Evolutionary conservation across 1,140 invertebrate genomes (phyloP).

Genomic region (Nixonia krombeini): DNA sequence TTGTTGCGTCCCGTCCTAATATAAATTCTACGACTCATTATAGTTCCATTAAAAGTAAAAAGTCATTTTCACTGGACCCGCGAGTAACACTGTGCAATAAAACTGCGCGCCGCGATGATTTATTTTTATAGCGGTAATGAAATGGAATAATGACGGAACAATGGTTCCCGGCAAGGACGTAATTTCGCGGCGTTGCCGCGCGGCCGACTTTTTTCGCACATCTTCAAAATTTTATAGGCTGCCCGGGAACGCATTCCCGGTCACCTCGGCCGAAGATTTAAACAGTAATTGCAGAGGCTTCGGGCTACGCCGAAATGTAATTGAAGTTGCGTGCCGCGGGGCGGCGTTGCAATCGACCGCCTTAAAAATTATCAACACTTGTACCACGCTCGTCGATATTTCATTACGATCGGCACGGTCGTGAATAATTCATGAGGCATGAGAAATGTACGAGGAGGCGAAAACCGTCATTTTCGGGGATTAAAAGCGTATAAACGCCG

Average conservation of each 20-base stretch:
- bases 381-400: neutral
- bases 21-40: neutral
- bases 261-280: constrained; percentile 35
- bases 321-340: neutral
- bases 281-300: constrained; percentile 25
- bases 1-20: too few relatives aligned
- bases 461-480: neutral
- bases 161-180: constrained; percentile 36
- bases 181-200: constrained; percentile 20
- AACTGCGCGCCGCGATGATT: constrained; percentile 45
- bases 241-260: constrained; percentile 23
- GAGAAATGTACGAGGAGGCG: neutral
- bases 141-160: constrained; percentile 43
- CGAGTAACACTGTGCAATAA: constrained; percentile 38
- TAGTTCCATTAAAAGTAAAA: constrained; percentile 16
- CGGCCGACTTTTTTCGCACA: constrained; percentile 25
- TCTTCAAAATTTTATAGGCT: constrained; percentile 49
- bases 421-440: neutral
- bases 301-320: neutral
- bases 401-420: neutral
- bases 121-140: constrained; percentile 49
- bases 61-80: constrained; percentile 31
- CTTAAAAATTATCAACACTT: neutral
- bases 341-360: too few relatives aligned
- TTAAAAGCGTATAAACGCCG: neutral